phyloP scores from a whole-genome alignment of 2,797 vertebrate genomes.

The Chelidonichthys spinosus region DNA sequence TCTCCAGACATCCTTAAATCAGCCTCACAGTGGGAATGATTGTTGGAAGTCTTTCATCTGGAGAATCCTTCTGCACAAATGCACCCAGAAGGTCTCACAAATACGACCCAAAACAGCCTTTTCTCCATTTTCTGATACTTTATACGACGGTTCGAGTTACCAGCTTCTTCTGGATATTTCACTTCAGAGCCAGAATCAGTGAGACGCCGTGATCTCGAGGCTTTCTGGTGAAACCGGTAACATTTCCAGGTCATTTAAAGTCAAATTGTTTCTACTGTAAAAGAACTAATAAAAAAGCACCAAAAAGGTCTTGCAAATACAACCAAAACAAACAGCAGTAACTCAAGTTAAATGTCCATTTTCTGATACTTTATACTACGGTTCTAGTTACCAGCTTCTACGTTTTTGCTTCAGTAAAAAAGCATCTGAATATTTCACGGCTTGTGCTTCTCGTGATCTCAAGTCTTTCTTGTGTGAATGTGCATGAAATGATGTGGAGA shows the following conservation, averaged over 20 bases:
- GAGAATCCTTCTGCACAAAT: conserved; percentile 32
- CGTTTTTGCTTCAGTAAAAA: too few relatives aligned
- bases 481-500: too few relatives aligned
- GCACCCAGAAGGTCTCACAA: neutral
- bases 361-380: too few relatives aligned
- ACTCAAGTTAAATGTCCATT: too few relatives aligned
- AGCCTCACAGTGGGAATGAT: conserved; percentile 41
- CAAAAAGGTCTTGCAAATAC: too few relatives aligned
- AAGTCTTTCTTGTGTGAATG: too few relatives aligned
- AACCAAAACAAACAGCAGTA: too few relatives aligned
- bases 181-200: neutral
- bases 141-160: too few relatives aligned
- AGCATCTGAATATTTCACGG: too few relatives aligned
- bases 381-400: too few relatives aligned
- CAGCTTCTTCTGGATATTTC: neutral
- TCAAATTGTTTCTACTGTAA: neutral
- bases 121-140: neutral
- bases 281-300: too few relatives aligned
- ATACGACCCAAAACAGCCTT: neutral
- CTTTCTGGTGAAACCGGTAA: neutral
- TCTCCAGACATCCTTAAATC: conserved; percentile 57
- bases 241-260: neutral
- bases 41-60: conserved; percentile 37
- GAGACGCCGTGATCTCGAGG: neutral
- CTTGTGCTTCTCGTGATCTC: too few relatives aligned